Evolutionary conservation across 2,113 vertebrate species (phyloP).

Genomic region (Leucopsar rothschildi): DNA sequence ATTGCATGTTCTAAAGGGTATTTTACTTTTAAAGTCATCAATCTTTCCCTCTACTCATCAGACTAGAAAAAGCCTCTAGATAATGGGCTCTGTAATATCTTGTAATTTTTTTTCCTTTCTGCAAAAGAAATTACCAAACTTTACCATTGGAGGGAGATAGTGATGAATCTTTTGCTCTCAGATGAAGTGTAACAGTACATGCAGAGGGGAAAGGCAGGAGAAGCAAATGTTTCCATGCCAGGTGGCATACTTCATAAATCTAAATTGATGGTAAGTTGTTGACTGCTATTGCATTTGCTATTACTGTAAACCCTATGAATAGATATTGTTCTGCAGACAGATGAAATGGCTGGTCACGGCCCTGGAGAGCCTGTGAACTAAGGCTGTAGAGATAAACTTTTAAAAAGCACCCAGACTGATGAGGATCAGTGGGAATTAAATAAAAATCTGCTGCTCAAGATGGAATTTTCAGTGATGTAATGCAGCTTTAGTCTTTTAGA

Average conservation of each 20-base stretch:
- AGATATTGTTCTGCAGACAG: background rate
- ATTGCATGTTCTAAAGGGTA: background rate
- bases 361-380: background rate
- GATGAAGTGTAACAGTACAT: background rate
- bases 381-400: background rate
- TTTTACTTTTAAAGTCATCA: background rate
- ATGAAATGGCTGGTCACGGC: background rate
- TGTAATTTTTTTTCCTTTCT: background rate
- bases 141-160: slow-evolving; percentile 61
- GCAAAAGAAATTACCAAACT: slow-evolving; percentile 3
- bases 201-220: background rate
- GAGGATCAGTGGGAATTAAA: background rate
- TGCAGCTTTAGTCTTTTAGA: background rate
- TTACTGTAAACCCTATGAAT: background rate
- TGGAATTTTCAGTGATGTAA: background rate
- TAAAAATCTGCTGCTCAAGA: background rate
- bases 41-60: background rate
- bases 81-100: background rate
- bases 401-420: background rate
- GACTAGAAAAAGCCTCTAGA: background rate
- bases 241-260: background rate
- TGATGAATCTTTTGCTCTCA: background rate
- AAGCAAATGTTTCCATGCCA: background rate
- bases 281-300: background rate
- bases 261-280: background rate